Evolutionary conservation across 2,888 invertebrate genomes (phyloP), one percentile per base, ranked within the genome.

Genomic region (Leptinotarsa rubiginosa): DNA sequence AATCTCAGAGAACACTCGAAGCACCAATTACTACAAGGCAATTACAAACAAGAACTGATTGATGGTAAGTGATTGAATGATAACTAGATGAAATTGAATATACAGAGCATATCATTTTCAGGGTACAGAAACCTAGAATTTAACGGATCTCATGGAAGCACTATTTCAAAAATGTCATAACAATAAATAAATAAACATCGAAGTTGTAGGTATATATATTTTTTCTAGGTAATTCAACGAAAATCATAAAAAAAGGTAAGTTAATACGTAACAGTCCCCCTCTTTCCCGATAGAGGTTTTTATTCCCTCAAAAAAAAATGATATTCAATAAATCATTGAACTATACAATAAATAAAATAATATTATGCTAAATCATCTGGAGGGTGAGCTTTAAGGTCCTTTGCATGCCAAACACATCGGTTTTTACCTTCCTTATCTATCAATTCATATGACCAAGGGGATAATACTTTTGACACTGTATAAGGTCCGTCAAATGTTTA

Each of bases 331-430:
- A 50, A 16, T 4, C 1, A 50, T 4, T 50, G 1, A 50, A 50
- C 7, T 31, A 31, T 31, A 31, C 7, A 31, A 31, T 50, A 16
- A 50, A 16, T 50, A 12, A 50, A 50, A 2, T 50, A 16, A 3
- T 4, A 13, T 16, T 2, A 13, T 0, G 3, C 49, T 13, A 16
- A 0, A 25, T 64, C 64, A 15, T 47, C 65, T n/a, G n/a, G 65
- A n/a, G 65, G 65, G n/a, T 65, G 65, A 18, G 65, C 47, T 12
- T 65, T 47, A 20, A 65, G 12, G n/a, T 65, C 65, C 41, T 47
- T 52, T 18, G 65, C 65, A 65, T 41, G 65, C 47, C 65, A 65
- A 13, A 65, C 65, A 20, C 65, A 47, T 47, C 65, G 47, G 41
- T n/a, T 20, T 47, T 65, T 47, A 13, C 47, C 65, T 4, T n/a